Base-by-base conservation (phyloP, 2,888 invertebrate species). In the Eretmocerus hayati region DNA sequence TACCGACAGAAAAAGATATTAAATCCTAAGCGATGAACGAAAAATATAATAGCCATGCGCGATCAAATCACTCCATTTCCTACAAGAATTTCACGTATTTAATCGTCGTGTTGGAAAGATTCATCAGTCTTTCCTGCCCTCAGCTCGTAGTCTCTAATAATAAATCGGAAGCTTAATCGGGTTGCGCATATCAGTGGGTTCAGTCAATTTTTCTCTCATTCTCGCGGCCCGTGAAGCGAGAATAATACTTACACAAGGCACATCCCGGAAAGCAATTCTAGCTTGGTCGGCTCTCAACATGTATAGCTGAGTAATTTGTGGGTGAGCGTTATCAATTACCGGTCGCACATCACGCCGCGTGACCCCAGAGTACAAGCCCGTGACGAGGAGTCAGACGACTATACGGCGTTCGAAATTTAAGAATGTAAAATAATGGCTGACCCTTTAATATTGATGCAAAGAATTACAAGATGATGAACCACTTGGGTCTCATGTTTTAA, bases 201-300 rank as follows among this genome's bases (percentile, higher is more conserved):
- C 66, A 67, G 60, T 68, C 67, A 67, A 69, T 69, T 69, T 69
- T 69, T 69, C 67, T 64, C 59, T 63, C 62, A 60, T 65, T 61
- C 61, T 40, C 39, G 26, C 26, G 50, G 36, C 42, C 43, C 22
- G 33, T 43, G 21, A 51, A 19, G 46, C 26, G 43, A 49, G 46
- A 48, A 44, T 48, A 37, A 30, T 42, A 42, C 47, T 35, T 35
- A 35, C 26, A 37, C n/a, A 19, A 38, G 26, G 8, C 26, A 26
- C 26, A 26, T 26, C 26, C 26, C 26, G 26, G 26, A 26, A 26
- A 45, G 19, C 32, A 38, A 38, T 30, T 32, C n/a, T 37, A n/a
- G 36, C 44, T 37, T 37, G 33, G 20, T 26, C 4, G 20, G n/a
- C 31, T 36, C n/a, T n/a, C n/a, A n/a, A n/a, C n/a, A n/a, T n/a